Percentiles rank a stretch among this genome's conserved stretches.
phyloP scores from a whole-genome alignment of 2,888 invertebrate genomes.

The Callosobruchus maculatus region DNA sequence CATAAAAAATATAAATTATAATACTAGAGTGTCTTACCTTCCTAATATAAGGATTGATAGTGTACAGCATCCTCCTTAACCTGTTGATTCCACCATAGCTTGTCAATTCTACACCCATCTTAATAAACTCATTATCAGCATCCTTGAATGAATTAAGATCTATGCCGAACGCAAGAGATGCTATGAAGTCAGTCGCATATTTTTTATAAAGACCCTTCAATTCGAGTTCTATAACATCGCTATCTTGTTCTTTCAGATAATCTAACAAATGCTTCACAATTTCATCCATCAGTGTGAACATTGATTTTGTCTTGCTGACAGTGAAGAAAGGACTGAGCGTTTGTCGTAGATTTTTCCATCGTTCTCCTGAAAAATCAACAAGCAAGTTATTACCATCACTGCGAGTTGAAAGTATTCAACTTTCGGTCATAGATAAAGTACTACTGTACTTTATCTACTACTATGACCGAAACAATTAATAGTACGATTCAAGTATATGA shows the following conservation, averaged over 20 bases:
- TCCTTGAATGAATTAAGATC: conserved; percentile 54
- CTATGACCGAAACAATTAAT: too few relatives aligned
- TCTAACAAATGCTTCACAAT: conserved; percentile 26
- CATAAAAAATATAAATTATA: too few relatives aligned
- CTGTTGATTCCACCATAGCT: conserved; percentile 15
- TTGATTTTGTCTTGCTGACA: conserved; percentile 37
- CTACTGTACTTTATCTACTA: too few relatives aligned
- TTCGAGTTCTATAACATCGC: conserved; percentile 17
- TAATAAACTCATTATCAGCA: conserved; percentile 53
- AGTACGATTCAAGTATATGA: too few relatives aligned
- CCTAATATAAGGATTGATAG: neutral
- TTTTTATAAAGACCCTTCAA: conserved; percentile 47
- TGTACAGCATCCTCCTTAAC: conserved; percentile 6
- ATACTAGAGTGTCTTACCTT: too few relatives aligned
- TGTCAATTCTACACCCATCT: conserved; percentile 29
- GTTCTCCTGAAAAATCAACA: conserved; percentile 32
- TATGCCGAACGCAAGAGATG: conserved; percentile 55
- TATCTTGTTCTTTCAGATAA: conserved; percentile 24
- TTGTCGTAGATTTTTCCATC: conserved; percentile 44
- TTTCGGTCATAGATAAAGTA: too few relatives aligned
- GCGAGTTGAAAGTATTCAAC: too few relatives aligned
- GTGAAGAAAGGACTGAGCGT: conserved; percentile 46
- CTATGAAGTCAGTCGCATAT: conserved; percentile 58
- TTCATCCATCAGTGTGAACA: conserved; percentile 35
- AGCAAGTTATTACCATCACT: too few relatives aligned